These are phyloP conservation scores for Sebastes nivosus DNA, from an alignment of 2,797 vertebrate species.

Conservation along the genomic window DNA sequence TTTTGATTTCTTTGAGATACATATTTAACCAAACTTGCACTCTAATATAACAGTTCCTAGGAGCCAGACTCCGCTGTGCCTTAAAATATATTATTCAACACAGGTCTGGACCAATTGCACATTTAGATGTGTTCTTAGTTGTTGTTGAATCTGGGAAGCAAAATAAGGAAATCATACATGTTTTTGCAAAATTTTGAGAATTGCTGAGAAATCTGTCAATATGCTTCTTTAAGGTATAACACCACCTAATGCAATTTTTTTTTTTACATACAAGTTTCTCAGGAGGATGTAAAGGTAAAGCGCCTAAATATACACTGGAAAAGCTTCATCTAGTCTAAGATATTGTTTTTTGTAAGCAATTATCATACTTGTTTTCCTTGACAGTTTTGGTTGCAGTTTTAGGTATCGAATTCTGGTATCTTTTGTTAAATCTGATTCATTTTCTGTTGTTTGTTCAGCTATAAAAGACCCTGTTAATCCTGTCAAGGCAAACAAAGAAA, in stretches of 20 bases:
- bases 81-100: neutral
- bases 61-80: neutral
- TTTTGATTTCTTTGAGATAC: neutral
- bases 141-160: neutral
- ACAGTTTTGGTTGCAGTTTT: neutral
- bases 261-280: neutral
- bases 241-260: neutral
- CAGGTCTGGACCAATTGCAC: neutral
- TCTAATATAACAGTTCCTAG: neutral
- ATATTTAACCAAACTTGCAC: neutral
- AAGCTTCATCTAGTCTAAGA: neutral
- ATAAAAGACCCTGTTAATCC: neutral
- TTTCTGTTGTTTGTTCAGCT: neutral
- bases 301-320: neutral
- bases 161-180: neutral
- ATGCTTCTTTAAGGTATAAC: neutral
- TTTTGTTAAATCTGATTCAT: neutral
- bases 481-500: neutral
- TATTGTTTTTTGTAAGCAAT: neutral
- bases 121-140: neutral
- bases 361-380: neutral
- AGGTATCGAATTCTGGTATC: neutral
- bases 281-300: neutral
- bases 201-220: neutral
- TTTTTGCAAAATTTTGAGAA: neutral